phyloP scores from a whole-genome alignment of 1,140 invertebrate genomes.

The Catajapyx aquilonaris region DNA sequence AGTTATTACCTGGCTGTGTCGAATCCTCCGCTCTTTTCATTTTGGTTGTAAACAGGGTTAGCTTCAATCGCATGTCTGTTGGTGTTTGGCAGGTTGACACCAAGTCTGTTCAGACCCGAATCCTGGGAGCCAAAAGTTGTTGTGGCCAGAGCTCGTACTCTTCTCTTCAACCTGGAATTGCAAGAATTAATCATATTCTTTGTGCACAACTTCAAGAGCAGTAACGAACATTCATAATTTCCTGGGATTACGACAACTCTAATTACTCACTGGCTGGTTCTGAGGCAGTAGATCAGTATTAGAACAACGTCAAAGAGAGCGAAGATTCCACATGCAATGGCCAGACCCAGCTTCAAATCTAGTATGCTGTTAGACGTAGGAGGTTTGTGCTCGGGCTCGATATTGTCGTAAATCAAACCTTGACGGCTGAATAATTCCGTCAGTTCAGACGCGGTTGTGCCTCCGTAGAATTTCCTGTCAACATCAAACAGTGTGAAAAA shows the following conservation, averaged over 20 bases:
- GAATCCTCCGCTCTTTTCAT: conserved; percentile 19
- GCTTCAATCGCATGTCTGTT: conserved; percentile 43
- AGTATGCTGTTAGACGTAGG: no score
- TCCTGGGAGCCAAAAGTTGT: conserved; percentile 37
- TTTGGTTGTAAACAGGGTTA: conserved; percentile 41
- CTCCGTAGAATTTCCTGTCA: no score
- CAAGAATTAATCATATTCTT: not conserved
- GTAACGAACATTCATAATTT: not conserved
- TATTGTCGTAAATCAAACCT: no score
- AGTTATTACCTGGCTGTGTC: conserved; percentile 12
- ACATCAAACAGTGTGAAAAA: no score
- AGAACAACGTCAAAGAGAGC: no score
- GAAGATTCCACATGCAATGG: no score
- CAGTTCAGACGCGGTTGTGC: no score
- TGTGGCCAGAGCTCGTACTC: conserved; percentile 30
- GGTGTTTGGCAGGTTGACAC: conserved; percentile 32
- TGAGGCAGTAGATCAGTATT: conserved; percentile 3
- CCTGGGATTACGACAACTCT: not conserved
- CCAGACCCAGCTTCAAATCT: no score
- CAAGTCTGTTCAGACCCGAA: conserved; percentile 29
- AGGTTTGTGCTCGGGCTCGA: no score
- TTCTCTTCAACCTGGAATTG: conserved; percentile 25
- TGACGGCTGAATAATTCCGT: no score
- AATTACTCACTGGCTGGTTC: not conserved
- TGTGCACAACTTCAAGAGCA: not conserved